These are phyloP conservation scores for Danio choprae DNA, from an alignment of 2,797 vertebrate genomes.

Conservation along the genomic window DNA sequence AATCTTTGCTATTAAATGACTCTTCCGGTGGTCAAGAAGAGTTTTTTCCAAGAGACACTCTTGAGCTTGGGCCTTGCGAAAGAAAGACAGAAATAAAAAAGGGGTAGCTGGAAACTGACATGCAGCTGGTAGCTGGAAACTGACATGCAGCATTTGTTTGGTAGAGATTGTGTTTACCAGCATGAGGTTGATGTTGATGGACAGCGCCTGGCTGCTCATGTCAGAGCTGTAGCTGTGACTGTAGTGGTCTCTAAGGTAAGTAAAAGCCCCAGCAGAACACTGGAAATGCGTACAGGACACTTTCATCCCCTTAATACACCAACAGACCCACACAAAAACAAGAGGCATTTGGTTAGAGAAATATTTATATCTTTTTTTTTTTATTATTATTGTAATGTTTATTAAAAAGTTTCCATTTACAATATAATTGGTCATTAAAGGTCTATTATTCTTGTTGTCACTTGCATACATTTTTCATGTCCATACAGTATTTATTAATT, in stretches of 20 bases:
- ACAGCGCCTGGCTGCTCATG: constrained; percentile 85
- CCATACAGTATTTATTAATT: too few relatives aligned
- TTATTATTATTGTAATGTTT: too few relatives aligned
- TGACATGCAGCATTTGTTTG: background rate
- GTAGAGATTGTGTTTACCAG: constrained; percentile 72
- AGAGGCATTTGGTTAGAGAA: background rate
- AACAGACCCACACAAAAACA: constrained; percentile 9
- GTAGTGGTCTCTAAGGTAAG: constrained; percentile 84
- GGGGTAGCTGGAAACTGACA: background rate
- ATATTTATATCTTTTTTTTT: too few relatives aligned
- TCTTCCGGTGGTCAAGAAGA: constrained; percentile 88
- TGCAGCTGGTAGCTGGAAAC: too few relatives aligned
- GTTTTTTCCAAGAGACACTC: constrained; percentile 89
- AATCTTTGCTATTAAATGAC: constrained; percentile 83
- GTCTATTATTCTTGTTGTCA: too few relatives aligned
- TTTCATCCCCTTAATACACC: constrained; percentile 83
- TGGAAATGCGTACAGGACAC: constrained; percentile 90
- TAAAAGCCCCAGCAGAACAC: constrained; percentile 82
- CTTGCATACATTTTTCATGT: too few relatives aligned
- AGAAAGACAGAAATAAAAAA: background rate
- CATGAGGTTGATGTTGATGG: constrained; percentile 88
- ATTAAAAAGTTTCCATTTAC: too few relatives aligned
- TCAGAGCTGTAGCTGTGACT: constrained; percentile 84
- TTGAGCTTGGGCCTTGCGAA: constrained; percentile 84
- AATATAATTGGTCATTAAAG: too few relatives aligned